Conservation (phyloP, 1,140 invertebrate species). For the Drosophila rhopaloa region DNA sequence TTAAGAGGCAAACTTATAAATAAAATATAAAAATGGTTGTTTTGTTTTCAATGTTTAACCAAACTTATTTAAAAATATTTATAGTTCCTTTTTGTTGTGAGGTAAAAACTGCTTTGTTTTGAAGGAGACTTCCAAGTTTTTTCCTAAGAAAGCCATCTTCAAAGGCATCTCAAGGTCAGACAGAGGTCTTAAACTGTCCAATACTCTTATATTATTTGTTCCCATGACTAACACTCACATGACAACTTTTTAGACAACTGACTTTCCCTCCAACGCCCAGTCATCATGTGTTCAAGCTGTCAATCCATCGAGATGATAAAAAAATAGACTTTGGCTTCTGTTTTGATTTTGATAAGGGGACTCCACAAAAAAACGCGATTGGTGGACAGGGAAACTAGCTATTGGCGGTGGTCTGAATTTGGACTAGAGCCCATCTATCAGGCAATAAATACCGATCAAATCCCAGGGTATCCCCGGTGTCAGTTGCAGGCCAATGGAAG, state of each 20-base stretch:
- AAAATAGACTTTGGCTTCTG: background rate
- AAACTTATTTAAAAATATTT: too few species aligned
- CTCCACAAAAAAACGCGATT: conserved; percentile 15
- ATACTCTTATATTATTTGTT: background rate
- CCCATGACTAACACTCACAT: conserved; percentile 33
- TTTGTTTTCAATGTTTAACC: too few species aligned
- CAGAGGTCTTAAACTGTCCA: background rate
- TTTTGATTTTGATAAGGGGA: conserved; percentile 30
- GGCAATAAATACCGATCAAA: conserved; percentile 10
- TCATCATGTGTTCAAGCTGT: conserved; percentile 37
- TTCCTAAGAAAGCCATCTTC: background rate
- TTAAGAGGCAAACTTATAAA: too few species aligned
- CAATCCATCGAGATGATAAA: conserved; percentile 15
- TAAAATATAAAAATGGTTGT: too few species aligned
- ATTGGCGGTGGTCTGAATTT: conserved; percentile 10
- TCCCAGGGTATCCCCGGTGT: conserved; percentile 4
- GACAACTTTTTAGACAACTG: conserved; percentile 9
- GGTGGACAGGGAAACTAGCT: conserved; percentile 26
- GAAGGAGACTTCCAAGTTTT: too few species aligned
- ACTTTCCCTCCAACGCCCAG: background rate
- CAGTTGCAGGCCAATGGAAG: conserved; percentile 10
- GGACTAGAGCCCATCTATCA: conserved; percentile 15
- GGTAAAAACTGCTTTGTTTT: too few species aligned
- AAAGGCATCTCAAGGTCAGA: background rate
- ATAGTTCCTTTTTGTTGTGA: too few species aligned